Percentiles rank a stretch among this genome's conserved stretches.
phyloP scores from a whole-genome alignment of 1,140 invertebrate species.

The Nasonia longicornis region DNA sequence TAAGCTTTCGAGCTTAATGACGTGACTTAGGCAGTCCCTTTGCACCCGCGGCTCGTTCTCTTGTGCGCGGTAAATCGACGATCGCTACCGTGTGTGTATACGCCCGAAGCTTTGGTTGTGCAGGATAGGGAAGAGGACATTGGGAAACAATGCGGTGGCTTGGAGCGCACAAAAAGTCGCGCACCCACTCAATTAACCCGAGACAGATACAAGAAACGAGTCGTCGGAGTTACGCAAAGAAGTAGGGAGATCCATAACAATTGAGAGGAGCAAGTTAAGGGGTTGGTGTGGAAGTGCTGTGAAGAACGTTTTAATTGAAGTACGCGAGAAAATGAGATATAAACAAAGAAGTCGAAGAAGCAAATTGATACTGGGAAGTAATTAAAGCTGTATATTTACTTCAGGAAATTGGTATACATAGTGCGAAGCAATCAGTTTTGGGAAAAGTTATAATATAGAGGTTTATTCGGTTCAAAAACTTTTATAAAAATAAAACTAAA shows the following conservation, averaged over 20 bases:
- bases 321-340: background rate
- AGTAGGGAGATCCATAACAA: background rate
- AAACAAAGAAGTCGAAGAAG: background rate
- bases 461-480: too few species aligned
- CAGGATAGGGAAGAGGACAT: background rate
- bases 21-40: constrained; percentile 52
- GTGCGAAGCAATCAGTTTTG: too few species aligned
- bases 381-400: too few species aligned
- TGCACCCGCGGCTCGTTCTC: constrained; percentile 17
- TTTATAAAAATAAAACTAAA: too few species aligned
- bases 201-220: background rate
- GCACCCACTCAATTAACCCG: background rate
- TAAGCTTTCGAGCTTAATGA: constrained; percentile 51
- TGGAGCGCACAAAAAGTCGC: background rate
- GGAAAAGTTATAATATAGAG: too few species aligned
- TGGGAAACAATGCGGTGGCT: background rate
- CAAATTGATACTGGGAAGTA: too few species aligned
- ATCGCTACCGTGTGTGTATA: background rate
- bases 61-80: background rate
- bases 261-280: background rate
- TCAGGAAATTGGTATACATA: too few species aligned
- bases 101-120: background rate
- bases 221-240: background rate
- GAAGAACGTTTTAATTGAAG: background rate
- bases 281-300: background rate